Evolutionary conservation across 2,888 invertebrate species (phyloP).

Genomic region (Andrena trimmerana): DNA sequence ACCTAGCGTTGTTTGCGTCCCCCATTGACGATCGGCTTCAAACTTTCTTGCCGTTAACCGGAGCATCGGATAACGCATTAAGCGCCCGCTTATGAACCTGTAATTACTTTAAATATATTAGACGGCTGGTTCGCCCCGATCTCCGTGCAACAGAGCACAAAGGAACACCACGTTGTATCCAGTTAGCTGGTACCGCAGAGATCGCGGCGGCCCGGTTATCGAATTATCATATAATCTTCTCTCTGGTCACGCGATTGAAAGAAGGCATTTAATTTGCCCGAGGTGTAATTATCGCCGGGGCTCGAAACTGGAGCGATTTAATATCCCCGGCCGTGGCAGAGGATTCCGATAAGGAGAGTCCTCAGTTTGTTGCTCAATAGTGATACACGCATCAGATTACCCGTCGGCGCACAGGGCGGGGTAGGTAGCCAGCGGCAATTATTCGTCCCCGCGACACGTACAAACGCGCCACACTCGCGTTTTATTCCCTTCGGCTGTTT

Average conservation of each 20-base stretch:
- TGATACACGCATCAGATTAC: constrained; percentile 60
- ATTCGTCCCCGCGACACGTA: constrained; percentile 65
- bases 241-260: constrained; percentile 34
- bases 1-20: neutral
- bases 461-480: constrained; percentile 46
- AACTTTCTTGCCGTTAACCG: neutral
- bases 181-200: neutral
- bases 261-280: constrained; percentile 38
- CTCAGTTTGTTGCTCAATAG: constrained; percentile 48
- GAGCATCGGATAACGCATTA: neutral
- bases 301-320: constrained; percentile 41
- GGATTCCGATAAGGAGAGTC: constrained; percentile 20
- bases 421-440: constrained; percentile 31
- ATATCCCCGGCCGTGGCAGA: constrained; percentile 3
- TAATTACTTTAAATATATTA: constrained; percentile 5
- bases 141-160: neutral
- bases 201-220: constrained; percentile 36
- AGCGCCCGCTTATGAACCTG: neutral
- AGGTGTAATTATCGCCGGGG: constrained; percentile 38
- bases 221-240: constrained; percentile 46
- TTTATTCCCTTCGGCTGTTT: constrained; percentile 61
- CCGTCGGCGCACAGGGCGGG: neutral
- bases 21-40: neutral
- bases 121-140: constrained; percentile 9
- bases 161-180: neutral